These are phyloP conservation scores for Myathropa florea DNA, from an alignment of 2,888 invertebrate genomes.

Conservation along the genomic window DNA sequence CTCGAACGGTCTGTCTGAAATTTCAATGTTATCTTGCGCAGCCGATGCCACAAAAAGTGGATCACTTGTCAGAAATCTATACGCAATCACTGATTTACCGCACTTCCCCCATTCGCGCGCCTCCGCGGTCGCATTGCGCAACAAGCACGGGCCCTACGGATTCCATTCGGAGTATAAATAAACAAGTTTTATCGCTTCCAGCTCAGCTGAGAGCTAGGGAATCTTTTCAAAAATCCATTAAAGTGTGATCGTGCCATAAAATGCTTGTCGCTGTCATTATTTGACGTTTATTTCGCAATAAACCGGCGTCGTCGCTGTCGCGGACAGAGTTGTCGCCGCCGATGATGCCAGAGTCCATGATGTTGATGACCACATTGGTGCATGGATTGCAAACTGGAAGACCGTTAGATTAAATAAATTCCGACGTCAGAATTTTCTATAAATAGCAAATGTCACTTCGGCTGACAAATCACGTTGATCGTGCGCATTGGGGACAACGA, in stretches of 20 bases:
- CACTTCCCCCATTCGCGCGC: neutral
- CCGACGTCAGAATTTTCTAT: conserved; percentile 25
- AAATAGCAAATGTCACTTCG: conserved; percentile 44
- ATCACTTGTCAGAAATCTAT: conserved; percentile 28
- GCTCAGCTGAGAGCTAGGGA: conserved; percentile 1
- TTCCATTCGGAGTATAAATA: neutral
- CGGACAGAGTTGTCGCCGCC: too few relatives aligned
- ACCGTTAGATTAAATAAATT: conserved; percentile 35
- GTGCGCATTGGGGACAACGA: conserved; percentile 42
- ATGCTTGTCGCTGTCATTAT: neutral
- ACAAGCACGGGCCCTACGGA: neutral
- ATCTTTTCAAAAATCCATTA: conserved; percentile 1
- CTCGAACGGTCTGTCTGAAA: neutral
- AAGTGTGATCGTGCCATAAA: conserved; percentile 20
- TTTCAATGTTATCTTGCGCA: neutral
- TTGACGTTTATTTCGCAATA: conserved; percentile 27
- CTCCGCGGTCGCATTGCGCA: neutral
- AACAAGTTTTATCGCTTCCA: neutral
- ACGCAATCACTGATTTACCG: conserved; percentile 2
- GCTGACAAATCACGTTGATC: conserved; percentile 57
- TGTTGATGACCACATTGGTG: neutral
- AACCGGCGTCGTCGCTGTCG: neutral
- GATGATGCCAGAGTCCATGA: too few relatives aligned
- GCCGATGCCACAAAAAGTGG: conserved; percentile 13
- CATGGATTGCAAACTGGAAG: neutral